Base-by-base conservation (phyloP, 2,797 vertebrate genomes). In the Acanthopagrus latus region DNA sequence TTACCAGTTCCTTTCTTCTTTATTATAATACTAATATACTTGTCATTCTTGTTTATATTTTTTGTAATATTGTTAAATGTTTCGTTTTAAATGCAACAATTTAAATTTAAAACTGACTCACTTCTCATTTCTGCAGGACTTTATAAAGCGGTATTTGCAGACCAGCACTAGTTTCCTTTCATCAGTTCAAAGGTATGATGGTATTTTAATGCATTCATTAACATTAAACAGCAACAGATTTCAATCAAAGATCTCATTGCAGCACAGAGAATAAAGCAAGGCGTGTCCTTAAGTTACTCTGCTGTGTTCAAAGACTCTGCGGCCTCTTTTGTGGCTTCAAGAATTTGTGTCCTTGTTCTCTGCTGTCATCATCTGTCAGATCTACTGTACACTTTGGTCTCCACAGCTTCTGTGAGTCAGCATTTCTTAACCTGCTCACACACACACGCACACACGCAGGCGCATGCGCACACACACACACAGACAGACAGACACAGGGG, bases 351-450 rank as follows among this genome's bases (percentile, higher is more conserved):
- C 55, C 51, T 50, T 13, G 16, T 29, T 46, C 38, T n/a, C 38
- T 64, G 56, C 62, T 20, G 47, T 21, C 52, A n/a, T 56, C 2
- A 72, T 75, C 58, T 66, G 73, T 85, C 81, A 83, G 18, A 69
- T 59, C 59, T 5, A 58, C 71, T 62, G n/a, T 20, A 59, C 38
- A 66, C 56, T 66, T 33, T 3, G 47, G 5, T 65, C 51, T 63
- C 21, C 16, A 16, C 23, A 20, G 76, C 29, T 21, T 68, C 33
- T 16, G 10, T 52, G 69, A 82, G 14, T 91, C 82, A 85, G 82
- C 76, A 70, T 62, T 63, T 66, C 33, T 71, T 5, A 65, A 73
- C 18, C 25, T 56, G 50, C 56, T 38, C 33, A 43, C 17, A 47
- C 8, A 65, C 66, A 55, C 48, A 21, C 29, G 48, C 10, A 46